A percentile compares a stretch with the other conserved stretches of the same genome.
These are phyloP conservation scores for Clusia tigrina DNA, from an alignment of 2,888 invertebrate genomes.

Conservation along the genomic window DNA sequence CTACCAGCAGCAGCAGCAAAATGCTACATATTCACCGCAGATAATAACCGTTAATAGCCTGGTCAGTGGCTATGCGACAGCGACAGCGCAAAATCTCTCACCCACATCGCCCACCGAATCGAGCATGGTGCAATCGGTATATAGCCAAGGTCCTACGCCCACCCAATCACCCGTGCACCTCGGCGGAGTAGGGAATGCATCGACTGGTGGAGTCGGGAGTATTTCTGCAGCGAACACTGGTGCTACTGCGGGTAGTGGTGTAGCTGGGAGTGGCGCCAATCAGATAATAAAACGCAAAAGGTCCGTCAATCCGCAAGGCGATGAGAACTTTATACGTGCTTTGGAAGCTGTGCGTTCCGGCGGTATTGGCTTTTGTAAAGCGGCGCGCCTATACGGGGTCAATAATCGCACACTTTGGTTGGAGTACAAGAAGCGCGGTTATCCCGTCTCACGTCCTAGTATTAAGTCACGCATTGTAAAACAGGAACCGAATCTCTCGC, in stretches of 20 bases:
- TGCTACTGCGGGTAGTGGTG: constrained; percentile 30
- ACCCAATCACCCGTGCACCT: constrained; percentile 63
- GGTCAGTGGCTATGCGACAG: constrained; percentile 65
- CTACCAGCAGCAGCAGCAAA: constrained; percentile 42
- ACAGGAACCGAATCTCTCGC: constrained; percentile 70
- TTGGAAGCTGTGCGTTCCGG: constrained; percentile 83
- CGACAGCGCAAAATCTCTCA: constrained; percentile 66
- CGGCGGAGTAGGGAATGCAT: constrained; percentile 58
- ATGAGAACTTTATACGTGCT: constrained; percentile 83
- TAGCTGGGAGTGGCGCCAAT: constrained; percentile 36
- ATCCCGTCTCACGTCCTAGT: constrained; percentile 81
- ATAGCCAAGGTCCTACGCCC: constrained; percentile 65
- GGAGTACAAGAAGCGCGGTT: constrained; percentile 84
- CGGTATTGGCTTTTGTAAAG: constrained; percentile 86
- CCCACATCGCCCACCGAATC: constrained; percentile 69
- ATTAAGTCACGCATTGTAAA: constrained; percentile 79
- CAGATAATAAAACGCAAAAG: constrained; percentile 73
- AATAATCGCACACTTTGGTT: constrained; percentile 87
- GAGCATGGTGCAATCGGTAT: constrained; percentile 66
- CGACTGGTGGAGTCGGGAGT: constrained; percentile 49
- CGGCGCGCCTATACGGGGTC: constrained; percentile 83
- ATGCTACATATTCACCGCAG: constrained; percentile 61
- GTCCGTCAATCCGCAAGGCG: constrained; percentile 81
- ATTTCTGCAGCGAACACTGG: constrained; percentile 45
- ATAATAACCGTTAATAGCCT: constrained; percentile 66